phyloP scores from a whole-genome alignment of 2,797 vertebrate species.

The Xiphorhynchus erythropygius region DNA sequence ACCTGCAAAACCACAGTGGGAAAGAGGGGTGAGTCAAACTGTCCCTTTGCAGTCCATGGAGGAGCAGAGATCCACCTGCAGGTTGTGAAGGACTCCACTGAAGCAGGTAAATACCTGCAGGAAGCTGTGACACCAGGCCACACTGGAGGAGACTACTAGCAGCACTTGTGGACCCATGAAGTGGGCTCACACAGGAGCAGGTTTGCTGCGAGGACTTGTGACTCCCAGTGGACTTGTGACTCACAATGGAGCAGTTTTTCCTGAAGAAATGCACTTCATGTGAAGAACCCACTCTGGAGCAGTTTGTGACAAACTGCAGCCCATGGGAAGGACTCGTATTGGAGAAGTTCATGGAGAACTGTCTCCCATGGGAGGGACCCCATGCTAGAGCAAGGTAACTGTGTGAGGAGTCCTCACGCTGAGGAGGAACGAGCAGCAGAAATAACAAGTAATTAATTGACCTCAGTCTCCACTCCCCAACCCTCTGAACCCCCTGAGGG shows the following conservation, averaged over 20 bases:
- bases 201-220: background rate
- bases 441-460: background rate
- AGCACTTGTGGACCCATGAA: background rate
- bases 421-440: background rate
- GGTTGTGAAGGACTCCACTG: background rate
- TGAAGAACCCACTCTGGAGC: background rate
- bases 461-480: background rate
- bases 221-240: background rate
- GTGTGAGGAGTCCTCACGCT: background rate
- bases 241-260: background rate
- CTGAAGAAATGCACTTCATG: background rate
- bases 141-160: background rate
- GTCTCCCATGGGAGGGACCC: background rate
- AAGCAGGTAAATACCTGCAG: background rate
- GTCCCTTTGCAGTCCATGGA: background rate
- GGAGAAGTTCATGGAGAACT: background rate
- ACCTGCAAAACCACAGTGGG: background rate
- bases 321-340: background rate
- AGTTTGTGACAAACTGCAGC: background rate
- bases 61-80: background rate
- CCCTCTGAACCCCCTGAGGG: background rate
- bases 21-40: background rate
- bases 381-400: background rate
- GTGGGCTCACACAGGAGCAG: background rate
- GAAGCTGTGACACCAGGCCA: background rate